Evolutionary conservation across 2,888 invertebrate genomes (phyloP), one percentile per base, ranked within the genome.

Genomic region (Morpho helenor): DNA sequence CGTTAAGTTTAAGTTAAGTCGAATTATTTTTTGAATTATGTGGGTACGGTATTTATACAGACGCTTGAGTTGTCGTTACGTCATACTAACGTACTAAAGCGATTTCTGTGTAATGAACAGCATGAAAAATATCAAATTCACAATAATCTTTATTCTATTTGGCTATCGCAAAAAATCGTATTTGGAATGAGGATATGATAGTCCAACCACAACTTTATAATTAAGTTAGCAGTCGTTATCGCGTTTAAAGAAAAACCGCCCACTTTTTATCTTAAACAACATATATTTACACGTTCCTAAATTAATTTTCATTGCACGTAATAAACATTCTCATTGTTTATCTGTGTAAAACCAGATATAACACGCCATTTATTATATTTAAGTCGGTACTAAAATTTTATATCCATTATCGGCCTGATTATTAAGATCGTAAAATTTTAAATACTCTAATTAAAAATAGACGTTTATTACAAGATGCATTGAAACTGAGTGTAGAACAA

Each of bases 371-470:
- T 54, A 57, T 57, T 54, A 54, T 57, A 53, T 62, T 58, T 58
- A 56, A 61, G 50, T 57, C 56, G 40, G 50, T 52, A 49, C 59
- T 67, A 65, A 66, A 68, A 68, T 62, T 57, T 64, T 64, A 77
- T 79, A 73, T 77, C 75, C 73, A 71, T 81, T 80, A 76, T 75
- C 69, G 69, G 73, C 73, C 73, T 71, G 77, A 80, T 80, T 81
- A 81, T 79, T 78, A 76, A 75, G 74, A 73, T 70, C 71, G 77
- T 80, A 77, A 80, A 69, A 86, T 77, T 64, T 73, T 77, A 79
- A 76, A 79, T 70, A 75, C 65, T 71, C 80, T 76, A 84, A 83
- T 86, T 84, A 82, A 81, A 68, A 77, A 77, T 79, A 72, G 77
- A 82, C 81, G 72, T 82, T 86, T 79, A 85, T 79, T 77, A 72